Evolutionary conservation across 2,113 vertebrate species (phyloP).

Genomic region (Ctenodactylus gundi): DNA sequence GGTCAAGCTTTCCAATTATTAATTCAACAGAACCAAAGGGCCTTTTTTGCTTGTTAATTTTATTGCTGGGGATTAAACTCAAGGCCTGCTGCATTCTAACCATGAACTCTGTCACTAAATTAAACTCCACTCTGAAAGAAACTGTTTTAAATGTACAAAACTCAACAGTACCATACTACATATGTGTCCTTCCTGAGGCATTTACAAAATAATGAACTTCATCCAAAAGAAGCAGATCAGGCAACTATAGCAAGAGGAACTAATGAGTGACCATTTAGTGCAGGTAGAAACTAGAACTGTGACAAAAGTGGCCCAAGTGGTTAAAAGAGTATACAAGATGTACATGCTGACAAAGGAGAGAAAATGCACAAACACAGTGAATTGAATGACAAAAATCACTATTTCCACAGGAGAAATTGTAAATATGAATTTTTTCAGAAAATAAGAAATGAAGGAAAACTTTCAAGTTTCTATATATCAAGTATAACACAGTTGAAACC

Average conservation of each 20-base stretch:
- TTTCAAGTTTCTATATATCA: background rate
- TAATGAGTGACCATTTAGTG: background rate
- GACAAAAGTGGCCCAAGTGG: background rate
- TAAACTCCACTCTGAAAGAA: background rate
- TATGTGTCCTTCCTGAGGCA: background rate
- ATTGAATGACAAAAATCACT: background rate
- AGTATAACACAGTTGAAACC: too few species aligned
- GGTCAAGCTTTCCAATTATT: background rate
- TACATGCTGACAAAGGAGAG: background rate
- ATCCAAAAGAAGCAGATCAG: background rate
- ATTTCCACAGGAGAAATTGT: background rate
- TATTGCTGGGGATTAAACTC: background rate
- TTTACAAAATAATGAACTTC: background rate
- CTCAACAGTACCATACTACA: background rate
- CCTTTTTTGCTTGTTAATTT: background rate
- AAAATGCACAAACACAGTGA: background rate
- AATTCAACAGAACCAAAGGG: background rate
- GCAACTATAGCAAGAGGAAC: background rate
- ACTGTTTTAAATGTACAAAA: background rate
- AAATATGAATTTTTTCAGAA: background rate
- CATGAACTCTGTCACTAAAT: background rate
- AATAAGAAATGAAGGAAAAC: background rate
- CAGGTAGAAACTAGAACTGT: background rate
- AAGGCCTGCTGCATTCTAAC: background rate
- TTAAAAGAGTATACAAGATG: background rate